Evolutionary conservation across 23 tunicate genomes (phyloP).

Genomic region (Trididemnum clinides): DNA sequence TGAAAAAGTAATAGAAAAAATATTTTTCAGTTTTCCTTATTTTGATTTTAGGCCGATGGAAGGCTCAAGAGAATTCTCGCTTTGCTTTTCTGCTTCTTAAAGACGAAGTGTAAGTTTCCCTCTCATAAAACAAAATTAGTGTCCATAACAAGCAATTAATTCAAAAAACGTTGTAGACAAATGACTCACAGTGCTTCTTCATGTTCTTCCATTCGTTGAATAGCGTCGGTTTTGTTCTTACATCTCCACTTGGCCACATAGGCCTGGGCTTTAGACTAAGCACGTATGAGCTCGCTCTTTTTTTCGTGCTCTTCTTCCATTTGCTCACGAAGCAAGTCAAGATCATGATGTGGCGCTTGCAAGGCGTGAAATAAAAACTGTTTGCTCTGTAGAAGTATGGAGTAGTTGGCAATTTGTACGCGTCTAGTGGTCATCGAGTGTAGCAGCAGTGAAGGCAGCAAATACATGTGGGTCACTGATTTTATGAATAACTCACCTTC

Average conservation of each 20-base stretch:
- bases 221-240: slow-evolving; percentile 84
- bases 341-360: slow-evolving; percentile 90
- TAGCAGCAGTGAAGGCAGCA: too few species aligned
- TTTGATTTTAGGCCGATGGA: too few species aligned
- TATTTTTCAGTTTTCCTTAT: too few species aligned
- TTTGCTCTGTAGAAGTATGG: slow-evolving; percentile 54
- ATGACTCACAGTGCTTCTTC: slow-evolving; percentile 92
- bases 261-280: slow-evolving; percentile 69
- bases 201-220: slow-evolving; percentile 85
- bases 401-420: too few species aligned
- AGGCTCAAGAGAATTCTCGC: too few species aligned
- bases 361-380: slow-evolving; percentile 80
- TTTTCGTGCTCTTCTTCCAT: slow-evolving; percentile 91
- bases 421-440: too few species aligned
- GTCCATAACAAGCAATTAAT: too few species aligned
- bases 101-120: slow-evolving; percentile 90
- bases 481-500: too few species aligned
- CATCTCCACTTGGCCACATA: slow-evolving; percentile 81
- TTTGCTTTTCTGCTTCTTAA: slow-evolving; percentile 93
- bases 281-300: slow-evolving; percentile 74
- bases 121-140: too few species aligned
- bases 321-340: slow-evolving; percentile 82
- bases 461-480: too few species aligned
- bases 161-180: too few species aligned
- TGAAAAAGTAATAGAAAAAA: too few species aligned